Evolutionary conservation across 64 coral and sea anemone species (phyloP).

Genomic region (Dendrophyllia cribrosa): DNA sequence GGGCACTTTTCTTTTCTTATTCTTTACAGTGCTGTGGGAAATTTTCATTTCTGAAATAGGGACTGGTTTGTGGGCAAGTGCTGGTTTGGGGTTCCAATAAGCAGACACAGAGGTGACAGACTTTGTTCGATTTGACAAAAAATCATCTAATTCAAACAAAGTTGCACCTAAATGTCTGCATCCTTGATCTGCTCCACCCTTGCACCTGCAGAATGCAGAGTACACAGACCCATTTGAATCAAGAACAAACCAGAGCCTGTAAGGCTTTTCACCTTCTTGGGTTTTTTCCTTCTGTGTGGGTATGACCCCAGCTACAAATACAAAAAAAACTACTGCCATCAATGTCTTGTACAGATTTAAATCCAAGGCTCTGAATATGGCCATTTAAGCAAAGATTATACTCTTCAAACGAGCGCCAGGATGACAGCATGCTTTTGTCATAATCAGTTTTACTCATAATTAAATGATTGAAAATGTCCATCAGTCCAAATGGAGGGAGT

Average conservation of each 20-base stretch:
- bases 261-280: slow-evolving; percentile 53
- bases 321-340: slow-evolving; percentile 67
- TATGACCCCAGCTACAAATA: slow-evolving; percentile 67
- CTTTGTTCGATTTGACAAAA: slow-evolving; percentile 57
- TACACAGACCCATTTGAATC: slow-evolving; percentile 62
- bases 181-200: slow-evolving; percentile 79
- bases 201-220: slow-evolving; percentile 80
- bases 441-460: slow-evolving; percentile 70
- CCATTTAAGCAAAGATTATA: slow-evolving; percentile 69
- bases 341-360: slow-evolving; percentile 50
- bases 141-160: slow-evolving; percentile 73
- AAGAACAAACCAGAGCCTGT: slow-evolving; percentile 74
- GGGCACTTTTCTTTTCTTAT: slow-evolving; percentile 64
- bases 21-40: slow-evolving; percentile 19
- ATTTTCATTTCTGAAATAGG: slow-evolving; percentile 67
- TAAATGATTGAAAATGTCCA: slow-evolving; percentile 77
- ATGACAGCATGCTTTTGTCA: slow-evolving; percentile 78
- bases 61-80: slow-evolving; percentile 63
- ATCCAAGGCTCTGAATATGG: slow-evolving; percentile 41
- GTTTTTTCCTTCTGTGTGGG: slow-evolving; percentile 74
- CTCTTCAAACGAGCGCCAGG: slow-evolving; percentile 87
- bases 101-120: slow-evolving; percentile 79
- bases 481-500: slow-evolving; percentile 56
- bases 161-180: slow-evolving; percentile 73
- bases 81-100: slow-evolving; percentile 78